Evolutionary conservation across 1,140 invertebrate species (phyloP), one percentile per base, ranked within the genome.

Genomic region (Eurytemora carolleeae): DNA sequence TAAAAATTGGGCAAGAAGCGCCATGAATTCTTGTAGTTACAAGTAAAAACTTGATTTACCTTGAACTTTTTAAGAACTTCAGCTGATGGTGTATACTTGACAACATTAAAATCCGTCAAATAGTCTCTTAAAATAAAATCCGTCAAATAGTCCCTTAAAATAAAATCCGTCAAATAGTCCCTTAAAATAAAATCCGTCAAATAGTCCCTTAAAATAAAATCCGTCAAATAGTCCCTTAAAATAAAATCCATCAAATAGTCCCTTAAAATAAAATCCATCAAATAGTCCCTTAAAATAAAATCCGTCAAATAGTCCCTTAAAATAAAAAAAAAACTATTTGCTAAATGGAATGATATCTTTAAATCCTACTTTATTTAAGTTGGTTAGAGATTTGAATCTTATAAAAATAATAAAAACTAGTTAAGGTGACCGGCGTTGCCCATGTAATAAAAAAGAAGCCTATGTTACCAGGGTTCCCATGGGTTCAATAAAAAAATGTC

Each of bases 21-120:
- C 31, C 31, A 44, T n/a, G 31, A 44, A 44, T 44, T 12, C n/a
- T 44, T 12, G n/a, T 44, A 44, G 7, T 44, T 12, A 44, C n/a
- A 44, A 44, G 7, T 44, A 44, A 12, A 12, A 44, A 44, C n/a
- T n/a, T n/a, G n/a, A n/a, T n/a, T 44, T 44, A 44, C 31, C 31
- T 62, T 62, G 24, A 23, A 12, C 66, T 76, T 71, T 7, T 71
- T 66, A 60, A 73, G 73, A 18, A 74, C 65, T 58, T 70, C 63
- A 59, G 68, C 24, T 31, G 71, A 66, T 55, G 80, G 76, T 25
- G 65, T 67, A 69, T 75, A 84, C 60, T 69, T 72, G 21, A 76
- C 67, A 24, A 81, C 69, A 66, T 69, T 65, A 68, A 75, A 75
- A 44, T 73, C 67, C 19, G 68, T 61, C 64, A 81, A 67, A 56